Base-by-base conservation (phyloP, 2,113 vertebrate species). In the Odocoileus hemionus region DNA sequence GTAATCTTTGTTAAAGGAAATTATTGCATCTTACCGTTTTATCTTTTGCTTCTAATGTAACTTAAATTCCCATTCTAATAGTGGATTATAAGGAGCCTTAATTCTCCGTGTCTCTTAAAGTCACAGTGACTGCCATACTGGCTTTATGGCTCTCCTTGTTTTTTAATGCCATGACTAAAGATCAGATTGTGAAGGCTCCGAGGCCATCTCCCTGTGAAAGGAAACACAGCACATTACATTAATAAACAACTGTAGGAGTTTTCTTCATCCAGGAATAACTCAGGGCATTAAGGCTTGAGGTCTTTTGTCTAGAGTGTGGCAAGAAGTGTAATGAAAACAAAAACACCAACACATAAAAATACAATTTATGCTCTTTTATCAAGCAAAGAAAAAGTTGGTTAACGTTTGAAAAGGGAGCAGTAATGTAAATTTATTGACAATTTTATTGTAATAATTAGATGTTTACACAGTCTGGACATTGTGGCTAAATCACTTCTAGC, bases 381-480 rank as follows among this genome's bases (percentile, higher is more conserved):
- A 98, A 98, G 98, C 94, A 94, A 98, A 98, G 97, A 97, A 97
- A 98, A 99, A 99, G 98, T 99, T 99, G 98, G 97, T 98, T 98
- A 98, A 99, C 30, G 60, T 98, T 99, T 98, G 98, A 98, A 98
- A 98, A 98, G 98, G 98, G 98, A 98, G 98, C 98, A 97, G 98
- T 99, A 99, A 99, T 98, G 98, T 98, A 98, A 98, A 99, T 99
- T 98, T 98, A 99, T 98, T 99, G 98, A 99, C 98, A 98, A 98
- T 98, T 99, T 99, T 99, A 98, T 98, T 98, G 98, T 98, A 99
- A 99, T 98, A 99, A 99, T 98, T 98, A 99, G 98, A 98, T 99
- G 98, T 99, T 99, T 99, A 99, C 98, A 99, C 98, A 98, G 98
- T 98, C 98, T 98, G 98, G 98, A 99, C 98, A 99, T 98, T 98